These are phyloP conservation scores for Ophthalmolycus amberensis DNA, from an alignment of 2,113 vertebrate genomes.

Conservation along the genomic window DNA sequence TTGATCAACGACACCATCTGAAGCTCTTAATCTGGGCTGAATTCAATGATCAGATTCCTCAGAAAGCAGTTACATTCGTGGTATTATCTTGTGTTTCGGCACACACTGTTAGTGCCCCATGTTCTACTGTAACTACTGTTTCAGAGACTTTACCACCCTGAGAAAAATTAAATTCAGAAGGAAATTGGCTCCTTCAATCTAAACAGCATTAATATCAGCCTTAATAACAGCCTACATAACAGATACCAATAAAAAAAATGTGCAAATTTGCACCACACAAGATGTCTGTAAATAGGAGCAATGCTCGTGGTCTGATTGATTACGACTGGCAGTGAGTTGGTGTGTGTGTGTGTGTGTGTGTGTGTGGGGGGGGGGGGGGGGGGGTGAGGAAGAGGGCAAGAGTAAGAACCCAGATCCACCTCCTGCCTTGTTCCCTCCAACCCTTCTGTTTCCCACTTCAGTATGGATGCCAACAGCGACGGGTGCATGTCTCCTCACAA, in stretches of 20 bases:
- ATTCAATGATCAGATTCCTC: constrained; percentile 4
- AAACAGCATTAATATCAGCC: constrained; percentile 39
- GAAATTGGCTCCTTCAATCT: constrained; percentile 39
- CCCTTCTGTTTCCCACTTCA: constrained; percentile 43
- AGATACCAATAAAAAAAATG: constrained; percentile 28
- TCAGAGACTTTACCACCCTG: constrained; percentile 4
- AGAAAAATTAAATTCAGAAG: constrained; percentile 27
- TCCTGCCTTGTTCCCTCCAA: constrained; percentile 38
- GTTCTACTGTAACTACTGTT: constrained; percentile 9
- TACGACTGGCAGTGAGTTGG: constrained; percentile 16
- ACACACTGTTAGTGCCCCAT: constrained; percentile 15
- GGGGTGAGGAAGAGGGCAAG: constrained; percentile 43
- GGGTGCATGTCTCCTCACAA: constrained; percentile 28
- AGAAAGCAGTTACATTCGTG: background rate
- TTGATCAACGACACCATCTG: constrained; percentile 27
- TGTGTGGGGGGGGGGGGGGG: too few relatives aligned
- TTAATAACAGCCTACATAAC: constrained; percentile 24
- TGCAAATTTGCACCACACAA: constrained; percentile 26
- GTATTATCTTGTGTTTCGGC: background rate
- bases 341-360: background rate
- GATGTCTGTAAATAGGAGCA: constrained; percentile 29
- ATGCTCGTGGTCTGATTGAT: constrained; percentile 30
- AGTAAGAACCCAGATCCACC: constrained; percentile 28
- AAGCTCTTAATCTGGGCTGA: constrained; percentile 35
- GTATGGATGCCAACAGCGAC: constrained; percentile 34